These are phyloP conservation scores for Benthosema pterotum DNA, from an alignment of 2,797 vertebrate genomes.

Conservation along the genomic window DNA sequence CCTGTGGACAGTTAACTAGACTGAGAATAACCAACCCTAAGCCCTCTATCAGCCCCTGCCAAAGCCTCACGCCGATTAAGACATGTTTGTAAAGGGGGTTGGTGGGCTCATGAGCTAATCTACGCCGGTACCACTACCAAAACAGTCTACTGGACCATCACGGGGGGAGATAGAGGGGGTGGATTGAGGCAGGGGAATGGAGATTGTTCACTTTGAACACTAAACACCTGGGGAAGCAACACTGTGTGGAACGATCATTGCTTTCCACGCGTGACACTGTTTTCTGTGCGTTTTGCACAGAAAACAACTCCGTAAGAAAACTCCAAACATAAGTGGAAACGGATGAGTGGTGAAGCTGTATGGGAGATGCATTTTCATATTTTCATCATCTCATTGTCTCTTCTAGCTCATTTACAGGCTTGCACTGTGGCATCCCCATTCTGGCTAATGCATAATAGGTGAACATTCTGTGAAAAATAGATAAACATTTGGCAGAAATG, in stretches of 20 bases:
- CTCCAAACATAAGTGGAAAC: no score
- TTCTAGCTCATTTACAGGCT: no score
- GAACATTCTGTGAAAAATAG: no score
- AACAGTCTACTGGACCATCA: slow-evolving; percentile 1
- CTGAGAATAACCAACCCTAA: neutral
- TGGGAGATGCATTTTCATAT: no score
- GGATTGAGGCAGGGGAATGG: neutral
- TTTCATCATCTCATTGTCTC: no score
- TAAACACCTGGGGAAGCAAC: neutral
- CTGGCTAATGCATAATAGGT: no score
- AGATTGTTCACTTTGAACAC: neutral
- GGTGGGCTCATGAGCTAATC: slow-evolving; percentile 7
- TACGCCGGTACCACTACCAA: neutral
- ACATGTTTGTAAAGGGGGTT: neutral
- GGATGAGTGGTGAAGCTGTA: neutral
- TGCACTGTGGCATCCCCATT: no score
- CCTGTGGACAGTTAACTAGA: slow-evolving; percentile 26
- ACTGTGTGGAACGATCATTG: neutral
- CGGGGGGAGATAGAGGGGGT: no score
- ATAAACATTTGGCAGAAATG: no score
- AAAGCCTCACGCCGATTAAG: slow-evolving; percentile 15
- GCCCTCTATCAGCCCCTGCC: no score
- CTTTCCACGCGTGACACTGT: neutral
- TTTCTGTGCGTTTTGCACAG: no score
- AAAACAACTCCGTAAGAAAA: no score